Evolutionary conservation across 2,888 invertebrate genomes (phyloP).

Genomic region (Ceriagrion tenellum): DNA sequence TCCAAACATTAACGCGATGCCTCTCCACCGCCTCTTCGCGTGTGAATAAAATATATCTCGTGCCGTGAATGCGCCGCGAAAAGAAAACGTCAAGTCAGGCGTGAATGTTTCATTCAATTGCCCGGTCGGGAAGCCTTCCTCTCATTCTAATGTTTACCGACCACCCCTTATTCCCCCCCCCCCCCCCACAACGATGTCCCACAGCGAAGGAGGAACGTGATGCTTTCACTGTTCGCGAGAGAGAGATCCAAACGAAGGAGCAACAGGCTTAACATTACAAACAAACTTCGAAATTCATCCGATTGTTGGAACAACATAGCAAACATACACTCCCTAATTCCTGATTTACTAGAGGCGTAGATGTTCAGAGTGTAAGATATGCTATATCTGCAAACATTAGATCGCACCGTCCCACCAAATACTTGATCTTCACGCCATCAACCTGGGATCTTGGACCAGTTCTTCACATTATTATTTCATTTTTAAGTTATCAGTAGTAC

Average conservation of each 20-base stretch:
- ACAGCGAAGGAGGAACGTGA: not conserved
- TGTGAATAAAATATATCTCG: not conserved
- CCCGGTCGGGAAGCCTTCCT: not conserved
- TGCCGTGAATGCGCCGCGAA: not conserved
- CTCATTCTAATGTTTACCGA: not conserved
- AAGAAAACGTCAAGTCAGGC: not conserved
- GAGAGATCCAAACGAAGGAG: not conserved
- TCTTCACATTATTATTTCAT: too few relatives aligned
- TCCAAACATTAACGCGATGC: not conserved
- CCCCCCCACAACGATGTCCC: not conserved
- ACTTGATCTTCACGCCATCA: too few relatives aligned
- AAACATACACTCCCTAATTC: too few relatives aligned
- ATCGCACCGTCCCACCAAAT: too few relatives aligned
- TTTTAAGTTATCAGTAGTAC: too few relatives aligned
- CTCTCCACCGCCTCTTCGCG: not conserved
- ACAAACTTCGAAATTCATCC: not conserved
- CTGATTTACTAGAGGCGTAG: too few relatives aligned
- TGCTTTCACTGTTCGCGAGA: not conserved
- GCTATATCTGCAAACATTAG: too few relatives aligned
- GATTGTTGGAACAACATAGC: not conserved
- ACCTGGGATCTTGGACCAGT: too few relatives aligned
- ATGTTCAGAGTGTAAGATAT: too few relatives aligned
- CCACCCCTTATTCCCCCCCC: not conserved
- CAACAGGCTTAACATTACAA: not conserved
- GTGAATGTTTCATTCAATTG: constrained; percentile 4